phyloP scores from a whole-genome alignment of 2,888 invertebrate species.

The Clivina fossor region DNA sequence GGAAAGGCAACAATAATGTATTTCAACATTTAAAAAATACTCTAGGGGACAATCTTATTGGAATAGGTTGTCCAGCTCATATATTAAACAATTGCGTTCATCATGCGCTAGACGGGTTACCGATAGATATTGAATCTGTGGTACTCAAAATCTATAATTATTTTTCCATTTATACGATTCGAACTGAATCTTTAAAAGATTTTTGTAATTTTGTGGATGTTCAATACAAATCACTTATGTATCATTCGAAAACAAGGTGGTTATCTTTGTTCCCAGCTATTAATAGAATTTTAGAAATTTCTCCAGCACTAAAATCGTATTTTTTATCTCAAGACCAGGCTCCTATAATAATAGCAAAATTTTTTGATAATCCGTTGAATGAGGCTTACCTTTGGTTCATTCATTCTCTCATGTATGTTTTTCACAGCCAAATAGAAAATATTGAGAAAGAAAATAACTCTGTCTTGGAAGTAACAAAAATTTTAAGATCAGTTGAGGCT shows the following conservation, averaged over 20 bases:
- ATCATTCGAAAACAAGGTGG: constrained; percentile 12
- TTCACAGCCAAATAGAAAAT: no score
- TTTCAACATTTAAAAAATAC: constrained; percentile 2
- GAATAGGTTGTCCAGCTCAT: constrained; percentile 21
- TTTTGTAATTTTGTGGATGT: constrained; percentile 1
- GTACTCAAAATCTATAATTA: constrained; percentile 11
- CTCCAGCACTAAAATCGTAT: constrained; percentile 8
- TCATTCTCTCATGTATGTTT: no score
- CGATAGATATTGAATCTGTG: constrained; percentile 13
- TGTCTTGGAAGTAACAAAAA: no score
- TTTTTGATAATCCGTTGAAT: not conserved
- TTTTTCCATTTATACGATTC: constrained; percentile 17
- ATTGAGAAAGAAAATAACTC: no score
- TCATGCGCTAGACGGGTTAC: not conserved
- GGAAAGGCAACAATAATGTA: constrained; percentile 6
- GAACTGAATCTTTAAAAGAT: constrained; percentile 14
- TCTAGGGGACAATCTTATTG: constrained; percentile 11
- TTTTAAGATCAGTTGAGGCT: no score
- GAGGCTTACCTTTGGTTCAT: no score
- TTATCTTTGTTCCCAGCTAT: constrained; percentile 9
- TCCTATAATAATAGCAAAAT: not conserved
- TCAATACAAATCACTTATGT: not conserved
- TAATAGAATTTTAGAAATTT: not conserved
- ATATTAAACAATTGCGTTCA: constrained; percentile 15
- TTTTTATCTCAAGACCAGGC: constrained; percentile 3